phyloP scores from a whole-genome alignment of 2,797 vertebrate genomes.

The Carapus acus region DNA sequence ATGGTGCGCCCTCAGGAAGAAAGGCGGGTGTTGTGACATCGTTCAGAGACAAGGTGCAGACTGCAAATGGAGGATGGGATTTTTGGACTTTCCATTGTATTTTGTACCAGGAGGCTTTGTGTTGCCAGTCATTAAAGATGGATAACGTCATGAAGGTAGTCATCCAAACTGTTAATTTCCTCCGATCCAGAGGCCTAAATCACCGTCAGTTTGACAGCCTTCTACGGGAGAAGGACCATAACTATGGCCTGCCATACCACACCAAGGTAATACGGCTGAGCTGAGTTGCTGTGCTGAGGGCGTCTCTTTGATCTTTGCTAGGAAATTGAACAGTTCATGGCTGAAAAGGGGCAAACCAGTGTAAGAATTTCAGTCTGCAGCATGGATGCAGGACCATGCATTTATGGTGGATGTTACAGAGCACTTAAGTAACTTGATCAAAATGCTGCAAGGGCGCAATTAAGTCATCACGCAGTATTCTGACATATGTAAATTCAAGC shows the following conservation, averaged over 20 bases:
- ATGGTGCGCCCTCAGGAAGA: too few species aligned
- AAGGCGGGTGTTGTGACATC: too few species aligned
- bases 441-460: constrained; percentile 23
- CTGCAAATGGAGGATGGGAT: too few species aligned
- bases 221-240: background rate
- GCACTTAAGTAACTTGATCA: constrained; percentile 31
- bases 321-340: constrained; percentile 24
- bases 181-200: constrained; percentile 1
- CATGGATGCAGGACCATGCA: constrained; percentile 34
- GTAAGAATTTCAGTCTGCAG: background rate
- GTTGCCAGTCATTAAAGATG: too few species aligned
- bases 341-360: constrained; percentile 10
- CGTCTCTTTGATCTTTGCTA: constrained; percentile 5
- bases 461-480: constrained; percentile 28
- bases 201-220: too few species aligned
- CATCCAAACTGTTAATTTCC: constrained; percentile 4
- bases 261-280: constrained; percentile 13
- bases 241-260: constrained; percentile 12
- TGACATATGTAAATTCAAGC: constrained; percentile 23
- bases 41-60: too few species aligned
- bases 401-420: too few species aligned
- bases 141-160: too few species aligned
- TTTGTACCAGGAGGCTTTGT: too few species aligned
- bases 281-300: constrained; percentile 1
- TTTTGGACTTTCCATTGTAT: too few species aligned